A percentile compares a stretch with the other conserved stretches of the same genome.
Evolutionary conservation across 2,888 invertebrate species (phyloP).

Genomic region (Eristalinus sepulchralis): DNA sequence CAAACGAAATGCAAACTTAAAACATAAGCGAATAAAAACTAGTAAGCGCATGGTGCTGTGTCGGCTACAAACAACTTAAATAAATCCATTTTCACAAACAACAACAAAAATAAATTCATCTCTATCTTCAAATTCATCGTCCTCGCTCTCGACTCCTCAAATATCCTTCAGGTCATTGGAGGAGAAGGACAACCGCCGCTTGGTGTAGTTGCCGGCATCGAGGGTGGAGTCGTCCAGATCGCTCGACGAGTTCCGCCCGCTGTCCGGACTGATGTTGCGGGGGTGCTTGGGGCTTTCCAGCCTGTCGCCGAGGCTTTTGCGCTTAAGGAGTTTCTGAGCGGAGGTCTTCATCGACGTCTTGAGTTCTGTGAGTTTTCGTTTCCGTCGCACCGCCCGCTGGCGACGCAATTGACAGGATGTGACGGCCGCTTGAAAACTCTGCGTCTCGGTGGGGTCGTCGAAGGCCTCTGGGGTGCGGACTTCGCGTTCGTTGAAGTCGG

Average conservation of each 20-base stretch:
- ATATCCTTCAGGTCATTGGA: conserved; percentile 88
- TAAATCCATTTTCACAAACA: conserved; percentile 44
- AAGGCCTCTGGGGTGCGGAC: conserved; percentile 75
- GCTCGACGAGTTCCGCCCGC: conserved; percentile 79
- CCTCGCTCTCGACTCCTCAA: conserved; percentile 82
- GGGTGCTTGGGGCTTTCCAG: conserved; percentile 52
- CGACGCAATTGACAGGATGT: conserved; percentile 75
- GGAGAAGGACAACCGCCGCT: conserved; percentile 79
- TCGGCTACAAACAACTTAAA: conserved; percentile 38
- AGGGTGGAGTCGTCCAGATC: conserved; percentile 73
- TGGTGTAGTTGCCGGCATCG: conserved; percentile 72
- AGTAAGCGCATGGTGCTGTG: conserved; percentile 68
- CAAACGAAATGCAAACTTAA: neutral
- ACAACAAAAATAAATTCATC: conserved; percentile 65
- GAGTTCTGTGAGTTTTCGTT: conserved; percentile 75
- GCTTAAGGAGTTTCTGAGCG: conserved; percentile 75
- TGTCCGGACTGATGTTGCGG: conserved; percentile 77
- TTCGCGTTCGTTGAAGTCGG: conserved; percentile 77
- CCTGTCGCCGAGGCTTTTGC: conserved; percentile 52
- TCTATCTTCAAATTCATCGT: conserved; percentile 27
- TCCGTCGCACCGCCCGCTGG: conserved; percentile 78
- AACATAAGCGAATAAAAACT: conserved; percentile 31
- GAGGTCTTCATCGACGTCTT: conserved; percentile 75
- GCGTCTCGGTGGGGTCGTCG: conserved; percentile 28
- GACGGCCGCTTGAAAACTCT: conserved; percentile 52